Evolutionary conservation across 2,797 vertebrate species (phyloP).

Genomic region (Anguilla anguilla): DNA sequence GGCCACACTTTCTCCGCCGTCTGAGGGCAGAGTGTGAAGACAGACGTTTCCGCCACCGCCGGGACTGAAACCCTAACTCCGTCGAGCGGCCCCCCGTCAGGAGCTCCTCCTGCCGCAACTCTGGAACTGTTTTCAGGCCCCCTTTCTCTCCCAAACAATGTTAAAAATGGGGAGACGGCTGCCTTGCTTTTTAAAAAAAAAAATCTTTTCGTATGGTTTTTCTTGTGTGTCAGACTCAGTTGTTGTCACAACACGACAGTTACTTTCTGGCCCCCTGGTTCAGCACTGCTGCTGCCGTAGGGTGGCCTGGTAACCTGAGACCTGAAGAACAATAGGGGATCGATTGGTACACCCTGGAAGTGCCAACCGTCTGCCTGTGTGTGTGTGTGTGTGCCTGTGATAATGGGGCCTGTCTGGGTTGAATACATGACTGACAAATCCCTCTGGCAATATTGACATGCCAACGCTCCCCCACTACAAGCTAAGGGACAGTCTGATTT

Average conservation of each 20-base stretch:
- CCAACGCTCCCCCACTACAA: neutral
- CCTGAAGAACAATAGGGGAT: neutral
- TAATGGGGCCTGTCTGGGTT: neutral
- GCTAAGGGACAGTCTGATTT: conserved; percentile 14
- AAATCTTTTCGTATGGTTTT: neutral
- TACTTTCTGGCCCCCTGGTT: neutral
- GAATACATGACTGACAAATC: conserved; percentile 20
- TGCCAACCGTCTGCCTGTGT: neutral
- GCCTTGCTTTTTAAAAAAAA: neutral
- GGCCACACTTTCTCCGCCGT: conserved; percentile 50
- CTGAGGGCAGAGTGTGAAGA: conserved; percentile 40
- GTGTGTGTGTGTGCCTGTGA: neutral
- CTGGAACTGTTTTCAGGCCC: conserved; percentile 26
- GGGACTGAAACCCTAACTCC: conserved; percentile 45
- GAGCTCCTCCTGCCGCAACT: conserved; percentile 21
- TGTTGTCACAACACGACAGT: neutral
- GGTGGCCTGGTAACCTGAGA: neutral
- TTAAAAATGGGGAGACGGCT: neutral
- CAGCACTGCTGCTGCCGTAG: neutral
- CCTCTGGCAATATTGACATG: conserved; percentile 22
- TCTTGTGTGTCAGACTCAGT: neutral
- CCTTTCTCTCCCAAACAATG: neutral
- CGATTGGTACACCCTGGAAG: conserved; percentile 4
- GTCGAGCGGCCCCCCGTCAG: conserved; percentile 24
- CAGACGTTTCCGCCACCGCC: conserved; percentile 45